Base-by-base conservation (phyloP, 2,797 vertebrate genomes). In the Gallinago nigripennis region DNA sequence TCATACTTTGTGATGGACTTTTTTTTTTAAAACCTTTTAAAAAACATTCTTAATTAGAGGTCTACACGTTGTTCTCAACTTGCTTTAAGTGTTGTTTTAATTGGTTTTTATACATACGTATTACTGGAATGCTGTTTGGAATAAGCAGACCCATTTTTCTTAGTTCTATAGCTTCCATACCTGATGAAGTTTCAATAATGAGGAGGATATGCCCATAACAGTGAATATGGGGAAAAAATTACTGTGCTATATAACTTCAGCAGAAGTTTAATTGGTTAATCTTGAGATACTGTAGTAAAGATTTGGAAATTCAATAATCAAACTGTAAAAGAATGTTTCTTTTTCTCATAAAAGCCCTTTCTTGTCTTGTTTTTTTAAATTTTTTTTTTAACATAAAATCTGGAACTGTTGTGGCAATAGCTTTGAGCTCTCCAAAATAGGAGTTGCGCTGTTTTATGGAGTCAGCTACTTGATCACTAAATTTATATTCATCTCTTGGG, bases 381-480 rank as follows among this genome's bases (percentile, higher is more conserved):
- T 1, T 45, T 82, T 54, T 85, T 53, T 23, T 68, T 64, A 73
- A 48, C 7, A 19, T 16, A 71, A 79, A 76, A 57, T 31, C 4
- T 46, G 37, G 31, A 28, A 33, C 28, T 51, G n/a, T 45, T 0
- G 1, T 1, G 7, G n/a, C 5, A 17, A 1, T n/a, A n/a, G 51
- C 53, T 60, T 46, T 65, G 65, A 82, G 51, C 21, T 20, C 6
- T 28, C 18, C n/a, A 41, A 46, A 54, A 43, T 5, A 35, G 45
- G 43, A 31, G 18, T 35, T 56, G 31, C 33, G 41, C 48, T 64
- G 16, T n/a, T 73, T 24, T 11, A 12, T 28, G 37, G 27, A 50
- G 31, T 24, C 1, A 1, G 18, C 37, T 53, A 20, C 16, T 72
- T 37, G 12, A 66, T 60, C 24, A 17, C 41, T 33, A 18, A 21